phyloP scores from a whole-genome alignment of 2,888 invertebrate genomes.

The Synanthedon myopaeformis region DNA sequence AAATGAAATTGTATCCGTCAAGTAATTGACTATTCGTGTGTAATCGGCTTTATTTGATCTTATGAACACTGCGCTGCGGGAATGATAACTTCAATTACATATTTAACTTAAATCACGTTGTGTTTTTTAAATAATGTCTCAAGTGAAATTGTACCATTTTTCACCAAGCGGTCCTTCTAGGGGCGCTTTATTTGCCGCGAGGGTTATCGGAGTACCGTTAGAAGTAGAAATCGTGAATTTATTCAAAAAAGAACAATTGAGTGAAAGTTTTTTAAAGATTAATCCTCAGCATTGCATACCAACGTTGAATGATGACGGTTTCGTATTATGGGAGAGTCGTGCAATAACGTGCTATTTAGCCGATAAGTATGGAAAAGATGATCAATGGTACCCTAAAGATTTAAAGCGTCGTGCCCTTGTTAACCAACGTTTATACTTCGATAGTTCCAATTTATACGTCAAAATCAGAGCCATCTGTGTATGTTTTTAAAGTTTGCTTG shows the following conservation, averaged over 20 bases:
- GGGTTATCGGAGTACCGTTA: constrained; percentile 65
- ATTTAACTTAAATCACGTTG: too few relatives aligned
- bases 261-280: constrained; percentile 67
- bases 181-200: constrained; percentile 70
- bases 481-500: constrained; percentile 20
- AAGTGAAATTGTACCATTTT: constrained; percentile 69
- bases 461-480: constrained; percentile 74
- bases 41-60: too few relatives aligned
- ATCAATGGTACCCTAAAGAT: constrained; percentile 72
- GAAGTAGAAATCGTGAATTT: constrained; percentile 65
- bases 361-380: constrained; percentile 71
- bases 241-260: constrained; percentile 70
- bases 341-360: constrained; percentile 75
- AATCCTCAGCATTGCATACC: constrained; percentile 78
- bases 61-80: too few relatives aligned
- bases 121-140: constrained; percentile 13
- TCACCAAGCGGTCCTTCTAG: constrained; percentile 73
- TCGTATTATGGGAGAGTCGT: constrained; percentile 76
- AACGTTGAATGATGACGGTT: constrained; percentile 76
- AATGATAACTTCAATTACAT: too few relatives aligned
- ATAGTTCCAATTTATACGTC: constrained; percentile 72
- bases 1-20: too few relatives aligned
- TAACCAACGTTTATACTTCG: constrained; percentile 74
- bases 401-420: constrained; percentile 67
- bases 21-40: too few relatives aligned